phyloP scores from a whole-genome alignment of 1,140 invertebrate genomes.

The Drosophila lowei region DNA sequence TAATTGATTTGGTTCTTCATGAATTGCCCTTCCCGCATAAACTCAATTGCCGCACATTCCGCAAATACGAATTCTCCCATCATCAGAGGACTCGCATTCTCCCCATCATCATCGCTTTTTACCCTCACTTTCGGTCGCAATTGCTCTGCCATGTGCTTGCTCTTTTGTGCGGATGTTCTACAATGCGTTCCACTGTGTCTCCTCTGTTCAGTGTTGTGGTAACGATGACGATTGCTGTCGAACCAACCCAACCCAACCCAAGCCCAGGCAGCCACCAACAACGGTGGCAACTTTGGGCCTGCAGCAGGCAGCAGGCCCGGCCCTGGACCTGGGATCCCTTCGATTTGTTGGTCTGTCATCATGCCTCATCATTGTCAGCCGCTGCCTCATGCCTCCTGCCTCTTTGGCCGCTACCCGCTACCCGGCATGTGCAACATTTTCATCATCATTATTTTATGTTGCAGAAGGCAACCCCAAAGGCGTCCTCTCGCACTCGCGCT shows the following conservation, averaged over 20 bases:
- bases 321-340: slow-evolving; percentile 44
- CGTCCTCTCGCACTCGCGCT: background rate
- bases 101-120: slow-evolving; percentile 36
- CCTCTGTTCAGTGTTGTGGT: slow-evolving; percentile 51
- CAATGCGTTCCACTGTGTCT: slow-evolving; percentile 70
- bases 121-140: slow-evolving; percentile 50
- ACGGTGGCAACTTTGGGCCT: slow-evolving; percentile 73
- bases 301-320: slow-evolving; percentile 38
- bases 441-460: slow-evolving; percentile 80
- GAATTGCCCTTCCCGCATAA: slow-evolving; percentile 48
- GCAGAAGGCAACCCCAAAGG: slow-evolving; percentile 56
- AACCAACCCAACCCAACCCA: slow-evolving; percentile 38
- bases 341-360: slow-evolving; percentile 81
- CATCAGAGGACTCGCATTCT: slow-evolving; percentile 32
- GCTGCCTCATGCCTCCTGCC: slow-evolving; percentile 20
- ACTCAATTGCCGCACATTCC: slow-evolving; percentile 44
- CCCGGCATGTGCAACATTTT: slow-evolving; percentile 78
- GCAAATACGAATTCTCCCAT: slow-evolving; percentile 61
- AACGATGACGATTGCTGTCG: slow-evolving; percentile 74
- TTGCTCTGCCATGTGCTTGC: slow-evolving; percentile 44
- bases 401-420: background rate
- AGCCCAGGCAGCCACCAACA: slow-evolving; percentile 40
- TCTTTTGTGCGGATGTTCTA: slow-evolving; percentile 73
- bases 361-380: slow-evolving; percentile 79
- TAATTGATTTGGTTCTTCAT: background rate